These are phyloP conservation scores for Lasioglossum albipes DNA, from an alignment of 1,140 invertebrate species.

Conservation along the genomic window DNA sequence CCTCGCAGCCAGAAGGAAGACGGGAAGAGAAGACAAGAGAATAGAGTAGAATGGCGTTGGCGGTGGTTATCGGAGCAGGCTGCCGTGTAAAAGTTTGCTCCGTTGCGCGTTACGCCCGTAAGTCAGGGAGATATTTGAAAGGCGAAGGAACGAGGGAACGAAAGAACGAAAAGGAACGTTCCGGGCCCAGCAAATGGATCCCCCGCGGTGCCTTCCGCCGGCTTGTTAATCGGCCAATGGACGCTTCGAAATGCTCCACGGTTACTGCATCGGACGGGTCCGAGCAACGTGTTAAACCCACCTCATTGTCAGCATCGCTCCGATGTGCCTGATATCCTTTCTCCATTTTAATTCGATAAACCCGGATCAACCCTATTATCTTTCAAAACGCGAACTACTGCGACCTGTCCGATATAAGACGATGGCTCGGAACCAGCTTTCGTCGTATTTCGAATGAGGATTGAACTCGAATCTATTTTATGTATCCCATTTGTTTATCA, in stretches of 20 bases:
- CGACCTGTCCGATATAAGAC: too few species aligned
- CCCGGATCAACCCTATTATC: neutral
- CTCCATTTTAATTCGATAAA: slow-evolving; percentile 1
- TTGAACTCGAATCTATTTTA: too few species aligned
- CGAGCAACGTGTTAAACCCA: neutral
- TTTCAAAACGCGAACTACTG: too few species aligned
- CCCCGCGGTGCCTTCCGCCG: slow-evolving; percentile 65
- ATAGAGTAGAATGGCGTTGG: slow-evolving; percentile 20
- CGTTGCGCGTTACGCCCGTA: slow-evolving; percentile 62
- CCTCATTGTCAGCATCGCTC: neutral
- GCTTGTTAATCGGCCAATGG: slow-evolving; percentile 68
- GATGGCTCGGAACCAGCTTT: too few species aligned
- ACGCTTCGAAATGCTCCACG: slow-evolving; percentile 37
- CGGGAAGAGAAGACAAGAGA: slow-evolving; percentile 10
- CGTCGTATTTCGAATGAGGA: too few species aligned
- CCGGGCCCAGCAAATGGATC: slow-evolving; percentile 66
- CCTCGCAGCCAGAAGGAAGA: slow-evolving; percentile 14
- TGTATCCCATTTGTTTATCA: too few species aligned
- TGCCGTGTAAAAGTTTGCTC: slow-evolving; percentile 50
- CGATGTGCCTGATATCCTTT: slow-evolving; percentile 15
- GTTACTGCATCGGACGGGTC: neutral
- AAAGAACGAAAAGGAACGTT: slow-evolving; percentile 36
- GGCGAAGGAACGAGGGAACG: slow-evolving; percentile 50
- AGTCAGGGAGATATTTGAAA: slow-evolving; percentile 66
- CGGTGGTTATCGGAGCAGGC: slow-evolving; percentile 47